Conservation (phyloP, 1,140 invertebrate species). For the Thaumetopoea pityocampa region DNA sequence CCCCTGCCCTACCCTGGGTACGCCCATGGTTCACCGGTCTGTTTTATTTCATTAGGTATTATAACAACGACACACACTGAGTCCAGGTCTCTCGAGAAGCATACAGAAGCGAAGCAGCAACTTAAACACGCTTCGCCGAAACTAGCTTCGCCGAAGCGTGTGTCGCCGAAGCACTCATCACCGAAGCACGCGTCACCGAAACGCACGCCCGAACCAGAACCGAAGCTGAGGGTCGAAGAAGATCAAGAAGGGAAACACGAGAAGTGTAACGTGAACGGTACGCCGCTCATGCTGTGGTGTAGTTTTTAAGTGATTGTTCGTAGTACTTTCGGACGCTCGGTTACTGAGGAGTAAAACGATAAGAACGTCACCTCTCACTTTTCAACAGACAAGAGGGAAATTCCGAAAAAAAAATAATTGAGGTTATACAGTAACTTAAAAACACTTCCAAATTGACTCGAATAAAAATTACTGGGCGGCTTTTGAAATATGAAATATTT, state of each 20-base stretch:
- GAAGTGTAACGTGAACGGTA: slow-evolving; percentile 53
- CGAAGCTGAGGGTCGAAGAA: slow-evolving; percentile 18
- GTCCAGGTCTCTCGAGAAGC: slow-evolving; percentile 12
- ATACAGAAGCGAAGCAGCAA: slow-evolving; percentile 3
- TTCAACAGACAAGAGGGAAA: too few relatives aligned
- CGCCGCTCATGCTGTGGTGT: too few relatives aligned
- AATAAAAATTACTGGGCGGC: too few relatives aligned
- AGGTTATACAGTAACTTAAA: too few relatives aligned
- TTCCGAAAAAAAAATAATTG: too few relatives aligned
- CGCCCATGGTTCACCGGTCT: background rate
- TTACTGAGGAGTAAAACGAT: too few relatives aligned
- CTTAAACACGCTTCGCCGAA: slow-evolving; percentile 15
- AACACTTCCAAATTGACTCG: too few relatives aligned
- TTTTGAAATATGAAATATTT: too few relatives aligned
- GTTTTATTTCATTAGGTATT: slow-evolving; percentile 34
- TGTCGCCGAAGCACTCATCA: slow-evolving; percentile 19
- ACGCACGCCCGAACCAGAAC: slow-evolving; percentile 7
- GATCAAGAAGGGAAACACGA: slow-evolving; percentile 25
- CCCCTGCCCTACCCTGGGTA: too few relatives aligned
- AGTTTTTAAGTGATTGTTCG: too few relatives aligned
- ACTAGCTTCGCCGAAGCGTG: slow-evolving; percentile 22
- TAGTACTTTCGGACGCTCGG: too few relatives aligned
- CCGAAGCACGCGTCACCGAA: slow-evolving; percentile 19
- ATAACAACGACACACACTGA: slow-evolving; percentile 30
- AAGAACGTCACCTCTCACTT: too few relatives aligned